Evolutionary conservation across 2,888 invertebrate species (phyloP).

Genomic region (Neuroscelio doddi): DNA sequence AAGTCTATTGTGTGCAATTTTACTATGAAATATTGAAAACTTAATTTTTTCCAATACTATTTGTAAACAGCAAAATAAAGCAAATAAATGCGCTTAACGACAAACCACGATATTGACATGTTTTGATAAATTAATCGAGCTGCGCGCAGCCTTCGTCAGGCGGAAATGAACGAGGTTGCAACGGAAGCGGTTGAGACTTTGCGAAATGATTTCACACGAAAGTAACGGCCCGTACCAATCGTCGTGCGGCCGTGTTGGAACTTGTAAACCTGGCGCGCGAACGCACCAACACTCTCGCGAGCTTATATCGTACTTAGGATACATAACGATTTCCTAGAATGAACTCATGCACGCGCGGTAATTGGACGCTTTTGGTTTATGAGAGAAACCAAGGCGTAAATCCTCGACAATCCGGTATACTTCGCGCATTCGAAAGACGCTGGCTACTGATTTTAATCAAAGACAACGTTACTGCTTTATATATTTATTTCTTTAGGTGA

Average conservation of each 20-base stretch:
- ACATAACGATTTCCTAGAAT: slow-evolving; percentile 52
- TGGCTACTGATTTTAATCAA: neutral
- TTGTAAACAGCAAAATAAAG: too few species aligned
- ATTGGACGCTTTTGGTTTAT: slow-evolving; percentile 48
- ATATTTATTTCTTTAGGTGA: slow-evolving; percentile 70
- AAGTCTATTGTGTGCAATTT: too few species aligned
- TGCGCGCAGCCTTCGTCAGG: slow-evolving; percentile 5
- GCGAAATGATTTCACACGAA: slow-evolving; percentile 43
- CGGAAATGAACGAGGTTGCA: slow-evolving; percentile 33
- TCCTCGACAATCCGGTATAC: slow-evolving; percentile 24
- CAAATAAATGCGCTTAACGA: too few species aligned
- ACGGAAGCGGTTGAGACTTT: slow-evolving; percentile 32
- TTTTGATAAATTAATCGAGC: neutral
- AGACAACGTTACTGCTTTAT: neutral
- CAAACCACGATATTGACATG: too few species aligned
- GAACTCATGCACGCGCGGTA: slow-evolving; percentile 41
- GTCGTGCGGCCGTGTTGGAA: slow-evolving; percentile 19
- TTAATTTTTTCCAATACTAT: too few species aligned
- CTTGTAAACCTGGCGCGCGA: neutral
- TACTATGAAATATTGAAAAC: too few species aligned
- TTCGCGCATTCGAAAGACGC: too few species aligned
- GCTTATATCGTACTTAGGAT: slow-evolving; percentile 13
- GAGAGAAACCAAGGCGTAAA: slow-evolving; percentile 36
- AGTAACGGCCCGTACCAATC: slow-evolving; percentile 29
- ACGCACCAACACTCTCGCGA: too few species aligned